Conservation (phyloP, 1,140 invertebrate genomes). For the Tetramorium simillimum region DNA sequence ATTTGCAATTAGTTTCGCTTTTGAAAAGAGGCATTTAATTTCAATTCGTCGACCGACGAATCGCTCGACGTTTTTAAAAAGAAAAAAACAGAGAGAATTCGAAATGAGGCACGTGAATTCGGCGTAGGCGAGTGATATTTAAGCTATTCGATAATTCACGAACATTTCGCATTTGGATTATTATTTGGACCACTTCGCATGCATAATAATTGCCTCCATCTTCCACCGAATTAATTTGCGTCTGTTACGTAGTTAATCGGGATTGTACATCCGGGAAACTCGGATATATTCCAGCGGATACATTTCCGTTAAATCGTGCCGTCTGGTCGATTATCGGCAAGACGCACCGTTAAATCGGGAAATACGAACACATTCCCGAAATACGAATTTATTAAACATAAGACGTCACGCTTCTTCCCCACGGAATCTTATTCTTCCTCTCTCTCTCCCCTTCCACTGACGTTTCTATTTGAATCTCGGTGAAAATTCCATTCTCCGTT, state of each 20-base stretch:
- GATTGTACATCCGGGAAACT: background rate
- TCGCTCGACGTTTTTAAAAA: no score
- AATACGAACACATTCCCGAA: background rate
- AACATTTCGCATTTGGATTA: background rate
- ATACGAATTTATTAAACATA: conserved; percentile 55
- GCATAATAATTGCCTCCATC: conserved; percentile 2
- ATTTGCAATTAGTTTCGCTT: background rate
- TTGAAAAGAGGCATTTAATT: background rate
- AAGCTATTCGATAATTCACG: background rate
- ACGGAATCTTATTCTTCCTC: background rate
- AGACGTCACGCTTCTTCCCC: background rate
- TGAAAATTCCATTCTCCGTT: conserved; percentile 33
- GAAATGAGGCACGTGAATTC: background rate
- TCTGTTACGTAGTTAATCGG: background rate
- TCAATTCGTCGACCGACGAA: background rate
- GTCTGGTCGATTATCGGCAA: background rate
- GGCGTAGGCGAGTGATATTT: background rate
- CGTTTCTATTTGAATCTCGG: conserved; percentile 47
- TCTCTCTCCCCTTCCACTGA: no score
- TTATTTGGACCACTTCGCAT: conserved; percentile 13
- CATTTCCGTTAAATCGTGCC: background rate
- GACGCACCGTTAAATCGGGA: background rate
- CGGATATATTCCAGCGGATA: background rate
- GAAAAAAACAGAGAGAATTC: background rate
- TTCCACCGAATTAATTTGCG: conserved; percentile 38